Evolutionary conservation across 2,113 vertebrate species (phyloP).

Genomic region (Thamnaconus septentrionalis): DNA sequence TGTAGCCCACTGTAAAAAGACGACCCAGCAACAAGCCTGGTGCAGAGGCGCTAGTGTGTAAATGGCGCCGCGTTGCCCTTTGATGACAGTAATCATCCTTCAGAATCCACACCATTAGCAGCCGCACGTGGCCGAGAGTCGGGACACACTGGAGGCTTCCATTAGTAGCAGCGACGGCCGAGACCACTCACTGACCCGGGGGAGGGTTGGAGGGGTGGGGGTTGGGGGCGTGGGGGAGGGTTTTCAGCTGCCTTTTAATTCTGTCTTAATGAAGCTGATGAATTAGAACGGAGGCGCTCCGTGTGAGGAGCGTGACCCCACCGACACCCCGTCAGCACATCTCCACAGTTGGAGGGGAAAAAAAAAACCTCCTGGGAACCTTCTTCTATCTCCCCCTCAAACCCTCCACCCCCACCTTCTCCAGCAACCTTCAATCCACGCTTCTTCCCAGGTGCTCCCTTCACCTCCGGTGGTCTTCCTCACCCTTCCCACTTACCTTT

Average conservation of each 20-base stretch:
- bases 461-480: conserved; percentile 23
- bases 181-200: conserved; percentile 54
- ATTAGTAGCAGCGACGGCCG: conserved; percentile 45
- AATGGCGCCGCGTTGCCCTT: conserved; percentile 15
- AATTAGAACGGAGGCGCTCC: conserved; percentile 66
- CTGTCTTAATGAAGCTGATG: conserved; percentile 70
- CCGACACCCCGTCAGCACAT: conserved; percentile 48
- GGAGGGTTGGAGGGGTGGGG: conserved; percentile 2
- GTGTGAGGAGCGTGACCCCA: conserved; percentile 55
- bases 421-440: not conserved
- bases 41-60: not conserved
- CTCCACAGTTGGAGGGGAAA: conserved; percentile 27
- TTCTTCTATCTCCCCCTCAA: conserved; percentile 16
- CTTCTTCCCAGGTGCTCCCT: conserved; percentile 10
- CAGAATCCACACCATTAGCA: conserved; percentile 33
- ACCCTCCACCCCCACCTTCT: conserved; percentile 29
- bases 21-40: not conserved
- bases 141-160: conserved; percentile 46
- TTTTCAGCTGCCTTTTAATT: conserved; percentile 64
- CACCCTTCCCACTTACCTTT: conserved; percentile 7
- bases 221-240: too few species aligned
- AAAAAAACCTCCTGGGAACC: conserved; percentile 28
- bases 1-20: conserved; percentile 1
- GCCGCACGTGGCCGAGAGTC: conserved; percentile 43
- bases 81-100: conserved; percentile 33